Conservation (phyloP, 2,797 vertebrate species). For the Hybognathus amarus region DNA sequence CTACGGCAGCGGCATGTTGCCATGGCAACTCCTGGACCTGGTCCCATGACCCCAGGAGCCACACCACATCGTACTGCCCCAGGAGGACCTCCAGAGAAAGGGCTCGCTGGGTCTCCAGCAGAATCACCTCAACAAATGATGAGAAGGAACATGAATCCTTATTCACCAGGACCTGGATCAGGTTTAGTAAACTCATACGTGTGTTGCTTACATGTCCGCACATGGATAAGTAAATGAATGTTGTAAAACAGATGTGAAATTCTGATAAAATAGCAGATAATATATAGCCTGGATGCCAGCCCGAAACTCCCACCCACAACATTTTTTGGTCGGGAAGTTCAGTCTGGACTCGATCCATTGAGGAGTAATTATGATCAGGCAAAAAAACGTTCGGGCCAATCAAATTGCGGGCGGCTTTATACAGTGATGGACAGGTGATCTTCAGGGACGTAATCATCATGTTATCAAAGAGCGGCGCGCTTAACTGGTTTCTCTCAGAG, state of each 20-base stretch:
- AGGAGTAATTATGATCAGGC: no score
- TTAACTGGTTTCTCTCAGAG: no score
- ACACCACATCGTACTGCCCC: conserved; percentile 75
- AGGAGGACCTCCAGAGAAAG: conserved; percentile 88
- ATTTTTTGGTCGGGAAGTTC: no score
- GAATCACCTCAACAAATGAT: conserved; percentile 71
- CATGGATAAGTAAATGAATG: background rate
- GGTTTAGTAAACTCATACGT: conserved; percentile 75
- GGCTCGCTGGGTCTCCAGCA: conserved; percentile 64
- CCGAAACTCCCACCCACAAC: no score
- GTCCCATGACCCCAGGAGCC: conserved; percentile 68
- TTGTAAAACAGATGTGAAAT: background rate
- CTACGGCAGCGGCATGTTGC: conserved; percentile 87
- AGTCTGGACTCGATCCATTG: no score
- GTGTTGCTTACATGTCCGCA: no score
- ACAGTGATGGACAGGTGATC: no score
- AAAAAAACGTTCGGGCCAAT: no score
- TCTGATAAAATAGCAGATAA: background rate
- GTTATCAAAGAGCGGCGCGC: no score
- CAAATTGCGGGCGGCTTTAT: no score
- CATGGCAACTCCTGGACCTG: conserved; percentile 81
- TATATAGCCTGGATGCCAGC: no score
- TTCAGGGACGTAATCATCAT: no score
- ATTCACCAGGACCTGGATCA: conserved; percentile 86
- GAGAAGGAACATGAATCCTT: conserved; percentile 75